Evolutionary conservation across 2,113 vertebrate genomes (phyloP).

Genomic region (Trinectes maculatus): DNA sequence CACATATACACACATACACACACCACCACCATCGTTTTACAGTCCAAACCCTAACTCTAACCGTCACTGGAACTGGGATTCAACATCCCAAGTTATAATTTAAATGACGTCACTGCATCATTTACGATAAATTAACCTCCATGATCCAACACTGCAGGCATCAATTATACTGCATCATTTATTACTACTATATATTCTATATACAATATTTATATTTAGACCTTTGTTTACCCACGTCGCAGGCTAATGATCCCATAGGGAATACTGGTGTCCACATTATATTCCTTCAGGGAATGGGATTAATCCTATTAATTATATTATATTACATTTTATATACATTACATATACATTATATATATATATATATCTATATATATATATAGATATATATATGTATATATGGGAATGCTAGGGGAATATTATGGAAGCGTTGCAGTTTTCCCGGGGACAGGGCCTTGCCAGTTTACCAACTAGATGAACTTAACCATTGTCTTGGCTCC

Average conservation of each 20-base stretch:
- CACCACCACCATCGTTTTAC: not conserved
- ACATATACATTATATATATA: too few species aligned
- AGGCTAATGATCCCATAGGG: slow-evolving; percentile 7
- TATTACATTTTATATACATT: too few species aligned
- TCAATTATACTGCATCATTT: too few species aligned
- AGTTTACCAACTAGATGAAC: slow-evolving; percentile 98
- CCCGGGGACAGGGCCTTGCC: slow-evolving; percentile 76
- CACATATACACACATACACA: too few species aligned
- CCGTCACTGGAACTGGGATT: slow-evolving; percentile 13
- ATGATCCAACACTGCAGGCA: too few species aligned
- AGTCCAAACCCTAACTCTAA: not conserved
- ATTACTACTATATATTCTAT: too few species aligned
- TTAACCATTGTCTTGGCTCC: slow-evolving; percentile 91
- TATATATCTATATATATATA: too few species aligned
- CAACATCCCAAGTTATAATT: slow-evolving; percentile 13
- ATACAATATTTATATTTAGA: slow-evolving; percentile 23
- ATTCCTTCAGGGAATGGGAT: slow-evolving; percentile 3
- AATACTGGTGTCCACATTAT: not conserved
- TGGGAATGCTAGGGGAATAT: not conserved
- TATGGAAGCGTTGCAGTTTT: not conserved
- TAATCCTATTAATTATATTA: not conserved
- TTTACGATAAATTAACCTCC: too few species aligned
- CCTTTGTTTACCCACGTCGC: not conserved
- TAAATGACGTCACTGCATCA: slow-evolving; percentile 1
- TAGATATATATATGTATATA: too few species aligned